phyloP scores from a whole-genome alignment of 2,888 invertebrate species.

The Apodemia duryi region DNA sequence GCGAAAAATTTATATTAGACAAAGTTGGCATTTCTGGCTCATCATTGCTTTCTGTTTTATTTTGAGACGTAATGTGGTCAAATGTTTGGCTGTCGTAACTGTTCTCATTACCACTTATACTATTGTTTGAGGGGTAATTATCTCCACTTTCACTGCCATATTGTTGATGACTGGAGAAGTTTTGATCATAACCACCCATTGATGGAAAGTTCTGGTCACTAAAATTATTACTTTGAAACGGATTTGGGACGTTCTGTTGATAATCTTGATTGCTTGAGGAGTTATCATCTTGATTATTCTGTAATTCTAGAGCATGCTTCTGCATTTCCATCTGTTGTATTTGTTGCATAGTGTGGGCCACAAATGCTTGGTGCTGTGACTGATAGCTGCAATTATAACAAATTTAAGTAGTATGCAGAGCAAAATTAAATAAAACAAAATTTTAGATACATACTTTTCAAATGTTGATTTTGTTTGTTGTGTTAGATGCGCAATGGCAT shows the following conservation, averaged over 20 bases:
- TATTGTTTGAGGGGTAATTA: conserved; percentile 65
- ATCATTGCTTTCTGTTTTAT: conserved; percentile 46
- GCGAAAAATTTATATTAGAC: conserved; percentile 69
- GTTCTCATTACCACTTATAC: conserved; percentile 72
- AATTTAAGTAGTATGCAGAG: conserved; percentile 18
- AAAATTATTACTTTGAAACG: conserved; percentile 55
- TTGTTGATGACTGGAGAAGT: conserved; percentile 52
- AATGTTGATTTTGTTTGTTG: conserved; percentile 91
- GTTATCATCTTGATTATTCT: conserved; percentile 54
- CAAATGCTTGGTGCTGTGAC: conserved; percentile 97
- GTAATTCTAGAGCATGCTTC: conserved; percentile 82
- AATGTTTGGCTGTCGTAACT: conserved; percentile 71
- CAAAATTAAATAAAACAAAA: not conserved
- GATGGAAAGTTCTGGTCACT: conserved; percentile 56
- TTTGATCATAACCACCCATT: conserved; percentile 54
- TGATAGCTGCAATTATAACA: conserved; percentile 82
- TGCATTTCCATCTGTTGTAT: conserved; percentile 91
- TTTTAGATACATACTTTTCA: conserved; percentile 79
- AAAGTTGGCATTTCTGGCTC: conserved; percentile 57
- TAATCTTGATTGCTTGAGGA: conserved; percentile 36
- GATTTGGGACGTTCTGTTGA: conserved; percentile 47
- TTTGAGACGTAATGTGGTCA: conserved; percentile 56
- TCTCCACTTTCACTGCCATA: conserved; percentile 68
- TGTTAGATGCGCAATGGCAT: conserved; percentile 86
- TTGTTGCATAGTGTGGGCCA: conserved; percentile 93